Percentiles rank a stretch among this genome's conserved stretches.
phyloP scores from a whole-genome alignment of 2,797 vertebrate species.

The Anabacerthia variegaticeps region DNA sequence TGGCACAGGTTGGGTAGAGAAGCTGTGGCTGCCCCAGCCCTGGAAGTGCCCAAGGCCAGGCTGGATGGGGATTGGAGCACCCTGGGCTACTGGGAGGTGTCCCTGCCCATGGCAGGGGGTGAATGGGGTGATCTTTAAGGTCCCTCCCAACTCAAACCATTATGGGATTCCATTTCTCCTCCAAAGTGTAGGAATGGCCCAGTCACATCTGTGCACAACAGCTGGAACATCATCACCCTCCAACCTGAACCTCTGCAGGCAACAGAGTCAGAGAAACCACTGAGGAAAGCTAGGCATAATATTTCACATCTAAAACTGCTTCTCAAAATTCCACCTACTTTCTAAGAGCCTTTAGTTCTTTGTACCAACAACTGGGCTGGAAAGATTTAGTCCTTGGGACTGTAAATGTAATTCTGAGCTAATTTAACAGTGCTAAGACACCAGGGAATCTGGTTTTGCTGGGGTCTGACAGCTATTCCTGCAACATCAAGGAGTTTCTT shows the following conservation, averaged over 20 bases:
- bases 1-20: neutral
- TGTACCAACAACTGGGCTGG: neutral
- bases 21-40: too few species aligned
- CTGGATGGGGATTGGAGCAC: neutral
- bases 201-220: neutral
- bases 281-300: neutral
- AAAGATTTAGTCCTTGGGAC: neutral
- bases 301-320: neutral
- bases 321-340: neutral
- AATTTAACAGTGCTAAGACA: neutral
- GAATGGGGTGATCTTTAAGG: neutral
- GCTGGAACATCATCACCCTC: neutral
- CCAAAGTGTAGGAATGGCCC: neutral
- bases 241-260: neutral
- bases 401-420: neutral
- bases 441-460: neutral
- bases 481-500: neutral
- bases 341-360: neutral
- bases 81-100: neutral
- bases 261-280: neutral
- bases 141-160: neutral
- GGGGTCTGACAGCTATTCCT: neutral
- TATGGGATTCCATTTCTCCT: neutral
- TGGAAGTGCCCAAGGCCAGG: too few species aligned
- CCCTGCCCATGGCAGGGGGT: neutral